Conservation (phyloP, 2,888 invertebrate genomes). For the Tryphoninae sp. region DNA sequence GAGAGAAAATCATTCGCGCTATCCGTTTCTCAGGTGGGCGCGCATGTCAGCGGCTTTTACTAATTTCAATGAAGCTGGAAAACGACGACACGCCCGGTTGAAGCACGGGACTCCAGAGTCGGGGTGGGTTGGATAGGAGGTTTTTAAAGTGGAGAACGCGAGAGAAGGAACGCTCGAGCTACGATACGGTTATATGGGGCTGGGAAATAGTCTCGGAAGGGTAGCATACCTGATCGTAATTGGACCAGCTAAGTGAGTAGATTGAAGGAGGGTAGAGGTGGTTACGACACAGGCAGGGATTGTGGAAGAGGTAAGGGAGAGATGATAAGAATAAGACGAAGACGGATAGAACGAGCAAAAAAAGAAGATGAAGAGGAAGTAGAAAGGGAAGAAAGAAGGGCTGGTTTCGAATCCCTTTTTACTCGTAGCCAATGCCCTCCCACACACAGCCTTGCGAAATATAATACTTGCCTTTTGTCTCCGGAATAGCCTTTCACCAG, state of each 20-base stretch:
- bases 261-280: slow-evolving; percentile 43
- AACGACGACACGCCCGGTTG: slow-evolving; percentile 7
- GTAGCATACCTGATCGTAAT: slow-evolving; percentile 48
- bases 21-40: not conserved
- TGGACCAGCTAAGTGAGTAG: slow-evolving; percentile 49
- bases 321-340: slow-evolving; percentile 34
- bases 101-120: not conserved
- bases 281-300: slow-evolving; percentile 12
- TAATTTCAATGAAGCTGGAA: slow-evolving; percentile 49
- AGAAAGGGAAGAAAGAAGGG: slow-evolving; percentile 20
- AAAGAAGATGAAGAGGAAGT: slow-evolving; percentile 19
- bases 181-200: slow-evolving; percentile 1
- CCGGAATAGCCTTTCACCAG: slow-evolving; percentile 25
- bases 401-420: slow-evolving; percentile 22
- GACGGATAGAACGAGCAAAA: slow-evolving; percentile 2
- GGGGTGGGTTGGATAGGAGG: not conserved
- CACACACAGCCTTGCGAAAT: slow-evolving; percentile 5
- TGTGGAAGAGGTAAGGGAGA: slow-evolving; percentile 11
- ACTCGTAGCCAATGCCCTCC: slow-evolving; percentile 22
- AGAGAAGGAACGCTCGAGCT: slow-evolving; percentile 17
- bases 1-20: slow-evolving; percentile 38
- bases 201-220: slow-evolving; percentile 12
- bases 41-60: slow-evolving; percentile 20
- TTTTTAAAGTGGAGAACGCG: slow-evolving; percentile 7
- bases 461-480: slow-evolving; percentile 48